Evolutionary conservation across 1,140 invertebrate genomes (phyloP).

Genomic region (Drosophila elegans): DNA sequence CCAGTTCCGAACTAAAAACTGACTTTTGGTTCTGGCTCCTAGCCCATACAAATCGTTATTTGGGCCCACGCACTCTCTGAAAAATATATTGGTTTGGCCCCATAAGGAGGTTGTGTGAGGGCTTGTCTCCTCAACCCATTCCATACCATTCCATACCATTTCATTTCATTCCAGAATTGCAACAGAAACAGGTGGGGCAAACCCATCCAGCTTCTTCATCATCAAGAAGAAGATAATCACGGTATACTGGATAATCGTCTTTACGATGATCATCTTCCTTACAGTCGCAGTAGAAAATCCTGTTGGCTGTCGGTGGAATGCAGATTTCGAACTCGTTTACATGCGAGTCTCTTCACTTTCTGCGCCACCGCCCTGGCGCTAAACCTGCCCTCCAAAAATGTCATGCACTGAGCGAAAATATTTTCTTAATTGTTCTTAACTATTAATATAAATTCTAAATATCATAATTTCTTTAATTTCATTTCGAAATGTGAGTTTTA

Average conservation of each 20-base stretch:
- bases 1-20: slow-evolving; percentile 3
- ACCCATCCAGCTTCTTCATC: slow-evolving; percentile 19
- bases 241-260: slow-evolving; percentile 3
- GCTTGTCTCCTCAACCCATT: slow-evolving; percentile 1
- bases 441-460: too few relatives aligned
- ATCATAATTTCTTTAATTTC: too few relatives aligned
- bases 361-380: slow-evolving; percentile 47
- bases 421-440: too few relatives aligned
- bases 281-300: slow-evolving; percentile 50
- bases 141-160: not conserved
- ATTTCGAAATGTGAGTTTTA: too few relatives aligned
- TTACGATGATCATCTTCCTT: slow-evolving; percentile 18
- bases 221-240: slow-evolving; percentile 10
- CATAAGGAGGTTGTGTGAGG: not conserved
- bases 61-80: slow-evolving; percentile 43
- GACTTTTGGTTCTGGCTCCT: not conserved
- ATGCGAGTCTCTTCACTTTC: slow-evolving; percentile 54
- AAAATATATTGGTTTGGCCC: slow-evolving; percentile 14
- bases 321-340: slow-evolving; percentile 80
- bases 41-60: slow-evolving; percentile 46
- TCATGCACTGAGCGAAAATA: not conserved
- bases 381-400: slow-evolving; percentile 8
- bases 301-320: slow-evolving; percentile 68
- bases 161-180: slow-evolving; percentile 20
- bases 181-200: slow-evolving; percentile 50